Percentiles rank a stretch among this genome's conserved stretches.
These are phyloP conservation scores for Papio anubis DNA, from an alignment of 2,113 vertebrate species.

Conservation along the genomic window DNA sequence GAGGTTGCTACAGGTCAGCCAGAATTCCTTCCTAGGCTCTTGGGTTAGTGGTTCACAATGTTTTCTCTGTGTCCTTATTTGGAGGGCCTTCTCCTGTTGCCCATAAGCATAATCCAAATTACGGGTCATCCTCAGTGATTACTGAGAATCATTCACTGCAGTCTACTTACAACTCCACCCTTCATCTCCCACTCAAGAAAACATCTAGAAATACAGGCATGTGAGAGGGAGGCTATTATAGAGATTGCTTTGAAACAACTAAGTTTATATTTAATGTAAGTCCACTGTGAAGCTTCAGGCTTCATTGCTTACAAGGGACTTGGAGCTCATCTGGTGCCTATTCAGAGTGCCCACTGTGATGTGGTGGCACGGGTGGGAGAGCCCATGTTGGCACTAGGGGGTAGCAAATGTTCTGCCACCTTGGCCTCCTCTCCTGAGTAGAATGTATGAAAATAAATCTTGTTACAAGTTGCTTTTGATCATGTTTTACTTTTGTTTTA, in stretches of 20 bases:
- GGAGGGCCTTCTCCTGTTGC: background rate
- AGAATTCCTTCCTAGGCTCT: background rate
- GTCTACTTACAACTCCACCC: background rate
- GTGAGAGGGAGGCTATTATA: background rate
- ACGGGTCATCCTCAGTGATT: background rate
- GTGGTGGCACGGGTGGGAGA: background rate
- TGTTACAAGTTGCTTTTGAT: background rate
- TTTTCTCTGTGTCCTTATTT: background rate
- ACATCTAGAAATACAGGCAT: background rate
- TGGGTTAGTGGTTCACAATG: background rate
- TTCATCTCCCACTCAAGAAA: background rate
- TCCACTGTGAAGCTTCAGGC: background rate
- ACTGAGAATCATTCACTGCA: background rate
- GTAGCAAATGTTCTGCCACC: no score
- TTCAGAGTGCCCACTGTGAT: accelerated
- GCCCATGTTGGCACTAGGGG: accelerated
- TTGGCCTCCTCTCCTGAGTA: background rate
- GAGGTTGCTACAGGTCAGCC: background rate
- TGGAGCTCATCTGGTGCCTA: background rate
- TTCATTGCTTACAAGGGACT: background rate
- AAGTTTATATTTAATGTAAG: background rate
- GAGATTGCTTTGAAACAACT: background rate
- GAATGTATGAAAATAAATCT: background rate
- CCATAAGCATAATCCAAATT: background rate
- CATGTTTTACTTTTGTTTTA: constrained; percentile 7